These are phyloP conservation scores for Drosophila novamexicana DNA, from an alignment of 1,140 invertebrate species.

Conservation along the genomic window DNA sequence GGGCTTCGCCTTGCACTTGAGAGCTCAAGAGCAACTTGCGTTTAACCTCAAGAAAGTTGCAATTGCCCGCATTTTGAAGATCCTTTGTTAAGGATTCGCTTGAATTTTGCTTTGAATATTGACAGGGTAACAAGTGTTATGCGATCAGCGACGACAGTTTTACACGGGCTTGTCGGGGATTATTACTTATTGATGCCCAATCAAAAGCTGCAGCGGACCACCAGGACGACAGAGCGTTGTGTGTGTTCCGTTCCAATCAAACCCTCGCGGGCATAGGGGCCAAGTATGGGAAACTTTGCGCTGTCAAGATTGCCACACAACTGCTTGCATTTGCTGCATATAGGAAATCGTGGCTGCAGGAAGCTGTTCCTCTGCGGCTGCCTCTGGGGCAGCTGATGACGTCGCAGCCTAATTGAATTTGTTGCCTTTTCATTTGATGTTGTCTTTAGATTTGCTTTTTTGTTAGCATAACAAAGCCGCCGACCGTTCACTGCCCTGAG, in stretches of 20 bases:
- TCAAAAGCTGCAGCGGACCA: slow-evolving; percentile 72
- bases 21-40: slow-evolving; percentile 74
- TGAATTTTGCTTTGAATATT: slow-evolving; percentile 51
- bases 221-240: slow-evolving; percentile 55
- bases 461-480: slow-evolving; percentile 69
- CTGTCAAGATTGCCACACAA: slow-evolving; percentile 3
- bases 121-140: slow-evolving; percentile 79
- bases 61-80: slow-evolving; percentile 73
- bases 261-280: slow-evolving; percentile 48
- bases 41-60: slow-evolving; percentile 84
- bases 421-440: slow-evolving; percentile 73
- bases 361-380: slow-evolving; percentile 40
- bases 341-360: slow-evolving; percentile 56
- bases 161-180: slow-evolving; percentile 15
- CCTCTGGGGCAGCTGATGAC: slow-evolving; percentile 52
- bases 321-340: slow-evolving; percentile 15
- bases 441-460: slow-evolving; percentile 43
- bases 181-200: slow-evolving; percentile 50
- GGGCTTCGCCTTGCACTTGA: slow-evolving; percentile 14
- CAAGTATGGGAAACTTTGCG: slow-evolving; percentile 53
- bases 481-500: slow-evolving; percentile 46
- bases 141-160: slow-evolving; percentile 64
- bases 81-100: slow-evolving; percentile 51
- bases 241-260: slow-evolving; percentile 56
- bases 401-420: slow-evolving; percentile 73